Conservation (phyloP, 2,888 invertebrate genomes). For the Tortrix viridana region DNA sequence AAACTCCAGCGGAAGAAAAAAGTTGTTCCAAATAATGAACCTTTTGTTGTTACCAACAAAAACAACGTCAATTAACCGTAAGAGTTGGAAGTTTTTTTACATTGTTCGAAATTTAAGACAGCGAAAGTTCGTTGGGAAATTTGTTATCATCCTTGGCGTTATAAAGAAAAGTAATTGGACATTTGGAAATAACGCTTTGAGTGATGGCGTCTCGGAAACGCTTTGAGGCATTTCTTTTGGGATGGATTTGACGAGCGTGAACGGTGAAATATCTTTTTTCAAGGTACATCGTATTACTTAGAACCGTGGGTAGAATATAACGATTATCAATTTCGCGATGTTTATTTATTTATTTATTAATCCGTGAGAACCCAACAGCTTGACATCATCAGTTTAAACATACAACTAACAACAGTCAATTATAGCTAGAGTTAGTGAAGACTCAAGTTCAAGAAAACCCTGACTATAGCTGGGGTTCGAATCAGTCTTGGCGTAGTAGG, state of each 20-base stretch:
- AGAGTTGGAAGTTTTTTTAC: constrained; percentile 35
- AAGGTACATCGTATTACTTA: constrained; percentile 4
- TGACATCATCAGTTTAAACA: no score
- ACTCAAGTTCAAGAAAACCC: no score
- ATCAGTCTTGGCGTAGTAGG: no score
- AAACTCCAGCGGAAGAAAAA: constrained; percentile 28
- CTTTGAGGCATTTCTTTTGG: constrained; percentile 15
- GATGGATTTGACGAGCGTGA: constrained; percentile 12
- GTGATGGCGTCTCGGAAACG: constrained; percentile 20
- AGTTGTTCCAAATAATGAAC: constrained; percentile 38
- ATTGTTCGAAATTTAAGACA: constrained; percentile 36
- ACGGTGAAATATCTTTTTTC: not conserved
- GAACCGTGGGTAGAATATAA: not conserved
- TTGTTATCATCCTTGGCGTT: constrained; percentile 22
- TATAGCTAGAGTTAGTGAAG: no score
- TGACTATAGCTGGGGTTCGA: no score
- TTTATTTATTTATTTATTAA: no score
- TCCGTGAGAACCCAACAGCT: no score
- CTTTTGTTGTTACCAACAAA: constrained; percentile 36
- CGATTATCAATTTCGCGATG: not conserved
- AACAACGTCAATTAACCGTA: constrained; percentile 38
- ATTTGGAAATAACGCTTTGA: constrained; percentile 26
- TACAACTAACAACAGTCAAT: no score
- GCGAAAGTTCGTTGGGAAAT: constrained; percentile 23
- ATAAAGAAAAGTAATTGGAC: constrained; percentile 34